Percentiles rank a stretch among this genome's conserved stretches.
Evolutionary conservation across 2,797 vertebrate species (phyloP).

Genomic region (Mormyrus hasselquistii): DNA sequence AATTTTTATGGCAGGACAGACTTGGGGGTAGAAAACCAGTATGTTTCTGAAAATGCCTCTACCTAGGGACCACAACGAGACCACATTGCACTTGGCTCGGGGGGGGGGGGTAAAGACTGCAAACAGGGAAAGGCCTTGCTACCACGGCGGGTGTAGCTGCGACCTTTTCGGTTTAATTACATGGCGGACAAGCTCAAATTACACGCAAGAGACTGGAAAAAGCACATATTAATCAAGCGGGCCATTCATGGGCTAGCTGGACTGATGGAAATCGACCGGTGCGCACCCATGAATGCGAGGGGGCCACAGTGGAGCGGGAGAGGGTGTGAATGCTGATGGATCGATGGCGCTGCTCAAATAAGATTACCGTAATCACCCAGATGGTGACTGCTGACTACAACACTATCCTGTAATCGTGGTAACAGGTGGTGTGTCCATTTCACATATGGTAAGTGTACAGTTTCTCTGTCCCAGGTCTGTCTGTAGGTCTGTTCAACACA

Average conservation of each 20-base stretch:
- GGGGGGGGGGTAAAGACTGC: neutral
- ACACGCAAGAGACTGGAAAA: neutral
- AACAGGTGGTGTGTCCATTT: neutral
- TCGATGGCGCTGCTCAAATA: neutral
- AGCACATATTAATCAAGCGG: neutral
- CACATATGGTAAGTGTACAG: neutral
- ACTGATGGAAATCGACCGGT: neutral
- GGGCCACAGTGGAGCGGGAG: neutral
- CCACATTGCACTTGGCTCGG: neutral
- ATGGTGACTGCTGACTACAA: neutral
- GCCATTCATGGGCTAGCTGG: neutral
- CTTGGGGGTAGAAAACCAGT: neutral
- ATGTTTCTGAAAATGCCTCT: neutral
- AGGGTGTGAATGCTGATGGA: neutral
- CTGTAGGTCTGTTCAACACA: neutral
- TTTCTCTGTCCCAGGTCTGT: neutral
- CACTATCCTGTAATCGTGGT: neutral
- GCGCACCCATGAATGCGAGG: neutral
- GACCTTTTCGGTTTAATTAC: constrained; percentile 19
- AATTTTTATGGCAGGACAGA: neutral
- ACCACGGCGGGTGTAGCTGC: neutral
- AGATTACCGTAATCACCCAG: neutral
- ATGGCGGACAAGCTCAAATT: neutral
- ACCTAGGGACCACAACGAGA: neutral
- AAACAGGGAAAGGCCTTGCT: neutral